phyloP scores from a whole-genome alignment of 2,888 invertebrate genomes.

The Pheosia tremula region DNA sequence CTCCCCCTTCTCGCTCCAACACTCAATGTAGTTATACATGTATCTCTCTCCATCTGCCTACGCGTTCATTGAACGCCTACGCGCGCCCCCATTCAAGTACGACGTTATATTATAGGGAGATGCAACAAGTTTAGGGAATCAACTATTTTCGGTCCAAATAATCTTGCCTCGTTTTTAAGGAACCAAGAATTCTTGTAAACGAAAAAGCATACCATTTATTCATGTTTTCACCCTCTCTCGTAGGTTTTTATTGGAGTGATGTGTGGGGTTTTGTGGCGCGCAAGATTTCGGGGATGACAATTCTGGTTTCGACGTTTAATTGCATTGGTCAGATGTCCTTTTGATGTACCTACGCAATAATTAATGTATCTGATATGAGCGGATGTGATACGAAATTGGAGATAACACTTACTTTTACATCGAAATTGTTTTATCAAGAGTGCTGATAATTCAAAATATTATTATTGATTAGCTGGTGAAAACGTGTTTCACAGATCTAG shows the following conservation, averaged over 20 bases:
- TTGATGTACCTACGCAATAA: not conserved
- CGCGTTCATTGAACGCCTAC: constrained; percentile 69
- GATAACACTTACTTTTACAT: not conserved
- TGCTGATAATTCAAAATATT: not conserved
- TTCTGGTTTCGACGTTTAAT: not conserved
- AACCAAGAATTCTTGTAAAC: no score
- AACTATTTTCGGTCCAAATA: not conserved
- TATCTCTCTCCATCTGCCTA: constrained; percentile 54
- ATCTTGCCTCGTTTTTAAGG: not conserved
- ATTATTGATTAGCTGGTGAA: not conserved
- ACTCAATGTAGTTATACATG: constrained; percentile 10
- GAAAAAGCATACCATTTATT: no score
- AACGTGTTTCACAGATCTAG: not conserved
- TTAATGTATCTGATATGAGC: not conserved
- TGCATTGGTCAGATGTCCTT: constrained; percentile 6
- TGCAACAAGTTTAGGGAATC: constrained; percentile 18
- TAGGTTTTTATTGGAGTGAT: no score
- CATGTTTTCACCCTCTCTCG: no score
- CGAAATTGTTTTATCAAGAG: not conserved
- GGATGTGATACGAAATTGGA: not conserved
- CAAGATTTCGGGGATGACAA: not conserved
- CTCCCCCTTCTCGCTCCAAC: constrained; percentile 19
- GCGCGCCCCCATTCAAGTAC: constrained; percentile 60
- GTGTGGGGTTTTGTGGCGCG: not conserved
- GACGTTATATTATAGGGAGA: constrained; percentile 39